Evolutionary conservation across 1,140 invertebrate genomes (phyloP).

Genomic region (Gryon sp.): DNA sequence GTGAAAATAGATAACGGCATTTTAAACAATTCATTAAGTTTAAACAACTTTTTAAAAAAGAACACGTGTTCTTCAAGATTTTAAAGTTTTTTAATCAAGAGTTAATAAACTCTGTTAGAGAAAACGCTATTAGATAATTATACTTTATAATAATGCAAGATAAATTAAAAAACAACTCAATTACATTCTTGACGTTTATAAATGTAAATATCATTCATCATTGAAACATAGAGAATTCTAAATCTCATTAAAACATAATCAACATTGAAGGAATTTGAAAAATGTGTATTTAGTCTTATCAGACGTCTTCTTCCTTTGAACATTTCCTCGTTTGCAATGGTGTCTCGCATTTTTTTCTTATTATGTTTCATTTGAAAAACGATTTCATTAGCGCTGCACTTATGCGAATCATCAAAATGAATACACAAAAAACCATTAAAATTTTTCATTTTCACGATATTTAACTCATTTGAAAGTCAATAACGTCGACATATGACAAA

Average conservation of each 20-base stretch:
- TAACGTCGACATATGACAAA: constrained; percentile 8
- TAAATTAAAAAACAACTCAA: no score
- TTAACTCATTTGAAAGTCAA: constrained; percentile 28
- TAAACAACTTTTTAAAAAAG: no score
- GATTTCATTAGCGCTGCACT: constrained; percentile 33
- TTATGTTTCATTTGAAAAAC: constrained; percentile 10
- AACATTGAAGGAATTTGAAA: constrained; percentile 17
- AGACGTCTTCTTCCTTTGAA: constrained; percentile 5
- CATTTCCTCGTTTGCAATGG: constrained; percentile 3
- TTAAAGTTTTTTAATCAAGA: no score
- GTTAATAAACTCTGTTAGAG: no score
- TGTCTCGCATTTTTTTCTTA: background rate
- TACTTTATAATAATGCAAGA: no score
- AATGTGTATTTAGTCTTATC: constrained; percentile 18
- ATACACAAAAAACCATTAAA: constrained; percentile 8
- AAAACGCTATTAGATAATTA: no score
- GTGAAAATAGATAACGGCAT: no score
- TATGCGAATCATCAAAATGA: constrained; percentile 23
- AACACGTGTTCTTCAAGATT: no score
- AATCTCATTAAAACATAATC: constrained; percentile 11
- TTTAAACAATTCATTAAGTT: no score
- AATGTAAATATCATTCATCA: no score
- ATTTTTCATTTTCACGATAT: constrained; percentile 8
- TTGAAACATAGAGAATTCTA: background rate
- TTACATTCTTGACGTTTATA: no score